Base-by-base conservation (phyloP, 2,888 invertebrate genomes). In the Asteroscopus sphinx region DNA sequence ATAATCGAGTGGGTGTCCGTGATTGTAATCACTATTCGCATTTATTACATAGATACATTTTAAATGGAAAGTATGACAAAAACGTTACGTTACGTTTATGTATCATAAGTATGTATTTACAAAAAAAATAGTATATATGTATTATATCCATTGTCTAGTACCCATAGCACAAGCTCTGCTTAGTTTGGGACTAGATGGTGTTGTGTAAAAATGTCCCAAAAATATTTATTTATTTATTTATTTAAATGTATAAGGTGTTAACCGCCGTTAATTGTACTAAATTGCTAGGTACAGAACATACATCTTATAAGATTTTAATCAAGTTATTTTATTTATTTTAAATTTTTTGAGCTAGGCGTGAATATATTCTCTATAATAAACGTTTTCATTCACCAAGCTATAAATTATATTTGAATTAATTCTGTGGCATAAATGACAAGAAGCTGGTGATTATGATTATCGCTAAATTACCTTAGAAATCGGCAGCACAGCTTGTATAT, bases 401-500 rank as follows among this genome's bases (percentile, higher is more conserved):
- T 56, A 55, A 64, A 69, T 66, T 21, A 45, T 42, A 28, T 44
- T 47, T 51, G 39, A 51, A 70, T 54, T 41, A 45, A 64, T 66
- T 53, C 12, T 21, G 21, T 41, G 41, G 69, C 54, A 40, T 26
- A 54, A 69, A 39, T 30, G 63, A 16, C 25, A 13, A 15, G 16
- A 47, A 51, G 49, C 25, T 49, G 41, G 32, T 36, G 53, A 46
- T 11, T 39, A 53, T n/a, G 32, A 12, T 36, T 44, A 47, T 6
- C 30, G 16, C 42, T 44, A 44, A 62, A 46, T 87, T 90, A 98
- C 98, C 96, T 98, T 98, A 58, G 98, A 98, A 86, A 99, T 98
- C 12, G 98, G 98, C 17, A 99, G 95, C 11, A 99, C 98, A 15
- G 98, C 98, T 90, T 98, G 98, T 59, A 98, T 98, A 83, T 98